phyloP scores from a whole-genome alignment of 2,888 invertebrate species.

The Amblyjoppa proteus region DNA sequence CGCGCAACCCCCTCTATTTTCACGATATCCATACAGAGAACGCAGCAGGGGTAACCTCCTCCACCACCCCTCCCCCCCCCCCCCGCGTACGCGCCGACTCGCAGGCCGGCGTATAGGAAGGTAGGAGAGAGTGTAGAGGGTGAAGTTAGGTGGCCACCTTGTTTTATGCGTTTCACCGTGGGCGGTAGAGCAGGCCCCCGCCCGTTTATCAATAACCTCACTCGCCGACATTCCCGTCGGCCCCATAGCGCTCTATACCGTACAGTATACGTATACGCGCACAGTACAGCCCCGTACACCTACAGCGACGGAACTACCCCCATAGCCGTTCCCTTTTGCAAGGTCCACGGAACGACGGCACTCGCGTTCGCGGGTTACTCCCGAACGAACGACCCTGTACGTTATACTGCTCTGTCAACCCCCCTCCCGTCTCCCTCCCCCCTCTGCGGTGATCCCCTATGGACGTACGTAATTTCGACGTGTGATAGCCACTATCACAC shows the following conservation, averaged over 20 bases:
- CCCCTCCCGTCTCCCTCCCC: not conserved
- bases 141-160: slow-evolving; percentile 67
- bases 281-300: slow-evolving; percentile 34
- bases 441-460: slow-evolving; percentile 40
- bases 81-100: slow-evolving; percentile 43
- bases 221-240: slow-evolving; percentile 62
- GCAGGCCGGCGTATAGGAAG: slow-evolving; percentile 18
- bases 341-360: slow-evolving; percentile 31
- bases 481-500: slow-evolving; percentile 44
- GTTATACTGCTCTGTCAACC: slow-evolving; percentile 11
- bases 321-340: slow-evolving; percentile 42
- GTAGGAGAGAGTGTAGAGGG: slow-evolving; percentile 35
- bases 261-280: slow-evolving; percentile 29
- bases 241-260: slow-evolving; percentile 50
- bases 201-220: slow-evolving; percentile 74
- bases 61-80: not conserved
- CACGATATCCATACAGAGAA: slow-evolving; percentile 28
- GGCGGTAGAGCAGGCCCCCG: slow-evolving; percentile 63
- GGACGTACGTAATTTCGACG: slow-evolving; percentile 58
- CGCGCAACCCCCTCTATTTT: not conserved
- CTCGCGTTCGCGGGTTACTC: slow-evolving; percentile 35
- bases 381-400: slow-evolving; percentile 50
- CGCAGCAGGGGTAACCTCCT: slow-evolving; percentile 21
- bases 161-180: slow-evolving; percentile 71
- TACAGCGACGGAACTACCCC: slow-evolving; percentile 45